Evolutionary conservation across 2,888 invertebrate genomes (phyloP), one percentile per base, ranked within the genome.

Genomic region (Drosophila acutilabella): DNA sequence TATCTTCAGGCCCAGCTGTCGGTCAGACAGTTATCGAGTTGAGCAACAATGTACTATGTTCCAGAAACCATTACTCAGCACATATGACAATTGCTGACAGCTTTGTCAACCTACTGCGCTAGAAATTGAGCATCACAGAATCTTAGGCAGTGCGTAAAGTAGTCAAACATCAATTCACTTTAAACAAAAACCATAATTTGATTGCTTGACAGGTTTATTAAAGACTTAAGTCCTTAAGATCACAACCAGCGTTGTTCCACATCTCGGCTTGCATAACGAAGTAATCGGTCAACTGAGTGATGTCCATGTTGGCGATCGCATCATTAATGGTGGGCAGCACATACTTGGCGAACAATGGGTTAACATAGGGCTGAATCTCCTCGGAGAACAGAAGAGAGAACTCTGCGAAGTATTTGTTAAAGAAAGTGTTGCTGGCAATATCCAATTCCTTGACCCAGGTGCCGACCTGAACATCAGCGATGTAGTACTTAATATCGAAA

Each of bases 371-470:
- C 61, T 85, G 85, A 1, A 85, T 68, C 58, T 90, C 72, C 54
- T 90, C 57, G 4, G 66, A 45, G 33, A 68, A 59, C 16, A 89
- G 64, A 30, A 80, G 20, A 1, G 71, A n/a, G 10, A 71, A 51
- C 0, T 82, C 77, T 14, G 54, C 62, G 6, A 67, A 44, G 11
- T 71, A 75, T 2, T 70, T 40, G 36, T 91, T 91, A n/a, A 67
- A 16, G 36, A 79, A 88, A 36, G 84, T 87, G 56, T 91, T 90
- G 2, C 70, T 23, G 2, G 89, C 75, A 16, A 82, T 74, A 52
- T 89, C 79, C 84, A 80, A 80, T n/a, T 77, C 42, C 2, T 69
- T 48, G 45, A 91, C 76, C 78, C 89, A 81, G 58, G 78, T 80
- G 30, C 68, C 65, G 10, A 52, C 52, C 13, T 73, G 20, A 2